These are phyloP conservation scores for Burhinus oedicnemus DNA, from an alignment of 2,113 vertebrate species.

Conservation along the genomic window DNA sequence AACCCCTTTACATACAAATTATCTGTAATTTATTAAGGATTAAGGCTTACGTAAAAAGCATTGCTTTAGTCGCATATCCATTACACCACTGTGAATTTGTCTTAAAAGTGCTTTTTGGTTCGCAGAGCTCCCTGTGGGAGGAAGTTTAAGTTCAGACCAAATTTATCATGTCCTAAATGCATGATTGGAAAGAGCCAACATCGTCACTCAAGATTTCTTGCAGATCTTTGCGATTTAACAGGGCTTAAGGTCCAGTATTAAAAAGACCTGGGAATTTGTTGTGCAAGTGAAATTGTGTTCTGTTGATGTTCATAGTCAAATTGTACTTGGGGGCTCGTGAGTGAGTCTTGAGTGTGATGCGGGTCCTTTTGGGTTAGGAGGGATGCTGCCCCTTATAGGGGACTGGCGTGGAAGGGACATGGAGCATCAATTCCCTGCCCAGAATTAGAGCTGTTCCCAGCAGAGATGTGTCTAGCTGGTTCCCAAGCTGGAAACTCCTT, in stretches of 20 bases:
- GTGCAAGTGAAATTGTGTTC: neutral
- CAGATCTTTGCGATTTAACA: neutral
- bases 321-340: neutral
- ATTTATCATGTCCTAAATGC: slow-evolving; percentile 17
- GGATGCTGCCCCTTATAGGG: accelerated
- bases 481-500: neutral
- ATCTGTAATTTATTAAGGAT: slow-evolving; percentile 37
- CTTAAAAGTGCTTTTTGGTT: slow-evolving; percentile 35
- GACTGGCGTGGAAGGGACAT: neutral
- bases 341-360: neutral
- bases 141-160: slow-evolving; percentile 17
- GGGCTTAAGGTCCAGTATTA: neutral
- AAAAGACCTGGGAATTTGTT: neutral
- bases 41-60: neutral
- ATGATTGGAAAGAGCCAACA: neutral
- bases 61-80: neutral
- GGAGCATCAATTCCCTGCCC: neutral
- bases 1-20: neutral
- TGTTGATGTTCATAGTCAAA: accelerated
- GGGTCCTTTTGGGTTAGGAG: neutral
- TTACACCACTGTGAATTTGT: neutral
- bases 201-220: neutral
- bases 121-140: neutral
- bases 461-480: neutral
- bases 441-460: neutral